Conservation (phyloP, 2,888 invertebrate species). For the Acleris cristana region DNA sequence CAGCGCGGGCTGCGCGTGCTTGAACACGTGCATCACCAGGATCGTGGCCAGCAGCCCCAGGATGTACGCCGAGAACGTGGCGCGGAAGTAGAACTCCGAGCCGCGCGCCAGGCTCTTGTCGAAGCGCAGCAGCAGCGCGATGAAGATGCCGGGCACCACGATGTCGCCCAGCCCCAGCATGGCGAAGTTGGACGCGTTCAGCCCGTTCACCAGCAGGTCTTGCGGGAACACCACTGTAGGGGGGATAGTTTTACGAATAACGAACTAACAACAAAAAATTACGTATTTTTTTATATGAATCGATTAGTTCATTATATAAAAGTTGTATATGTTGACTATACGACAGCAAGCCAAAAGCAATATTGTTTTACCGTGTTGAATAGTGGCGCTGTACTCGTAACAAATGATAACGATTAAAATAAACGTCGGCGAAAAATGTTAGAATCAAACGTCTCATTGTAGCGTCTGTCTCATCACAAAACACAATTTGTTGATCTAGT, state of each 20-base stretch:
- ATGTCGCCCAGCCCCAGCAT: slow-evolving; percentile 99
- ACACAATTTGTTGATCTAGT: too few species aligned
- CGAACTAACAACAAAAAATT: too few species aligned
- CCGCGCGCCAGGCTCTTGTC: slow-evolving; percentile 94
- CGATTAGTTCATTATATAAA: too few species aligned
- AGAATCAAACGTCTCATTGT: too few species aligned
- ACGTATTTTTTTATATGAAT: too few species aligned
- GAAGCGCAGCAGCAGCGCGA: slow-evolving; percentile 97
- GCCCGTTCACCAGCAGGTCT: slow-evolving; percentile 96
- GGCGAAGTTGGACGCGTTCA: slow-evolving; percentile 96
- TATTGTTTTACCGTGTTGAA: too few species aligned
- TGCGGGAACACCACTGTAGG: slow-evolving; percentile 97
- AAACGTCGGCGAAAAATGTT: too few species aligned
- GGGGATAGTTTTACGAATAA: not conserved
- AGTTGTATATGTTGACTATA: too few species aligned
- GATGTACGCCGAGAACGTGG: slow-evolving; percentile 96
- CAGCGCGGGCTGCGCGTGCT: slow-evolving; percentile 98
- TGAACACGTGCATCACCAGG: slow-evolving; percentile 98
- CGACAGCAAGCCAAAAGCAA: too few species aligned
- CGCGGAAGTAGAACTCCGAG: slow-evolving; percentile 92
- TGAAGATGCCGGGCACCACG: slow-evolving; percentile 99
- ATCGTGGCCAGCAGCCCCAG: slow-evolving; percentile 96
- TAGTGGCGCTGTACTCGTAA: too few species aligned
- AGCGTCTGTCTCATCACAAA: too few species aligned
- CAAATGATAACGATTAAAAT: too few species aligned